Base-by-base conservation (phyloP, 2,797 vertebrate species). In the Rachycentron canadum region DNA sequence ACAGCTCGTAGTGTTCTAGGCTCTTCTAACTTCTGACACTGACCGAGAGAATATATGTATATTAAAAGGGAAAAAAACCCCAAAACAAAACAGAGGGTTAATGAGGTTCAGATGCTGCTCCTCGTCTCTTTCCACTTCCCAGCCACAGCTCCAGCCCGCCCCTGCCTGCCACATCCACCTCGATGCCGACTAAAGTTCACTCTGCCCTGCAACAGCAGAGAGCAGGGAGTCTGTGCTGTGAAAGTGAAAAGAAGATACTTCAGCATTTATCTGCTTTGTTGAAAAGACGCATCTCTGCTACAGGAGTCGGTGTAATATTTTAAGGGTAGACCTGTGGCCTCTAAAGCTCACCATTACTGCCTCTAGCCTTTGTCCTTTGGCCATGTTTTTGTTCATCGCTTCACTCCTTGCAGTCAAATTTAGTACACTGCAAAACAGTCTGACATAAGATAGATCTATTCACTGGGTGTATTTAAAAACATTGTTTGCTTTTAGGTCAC, bases 81-180 rank as follows among this genome's bases (percentile, higher is more conserved):
- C n/a, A 76, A 38, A 21, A 66, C 26, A 49, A 23, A 45, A 2
- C 21, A 12, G 52, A 43, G 63, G 79, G 89, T 88, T 88, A 89
- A 90, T 84, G 69, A 87, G 85, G 85, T 88, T 82, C 77, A 76
- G 82, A 64, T 76, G 55, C 69, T 1, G 17, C 55, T 76, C 36
- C 70, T 84, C 58, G 1, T 84, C 61, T 75, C 55, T 50, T 17
- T 65, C 69, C 76, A 73, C 65, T 63, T 65, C 58, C n/a, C 21
- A 26, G 71, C 61, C 59, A 58, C 28, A 9, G 26, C 72, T 75
- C 43, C 41, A 60, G 2, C 56, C 8, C 45, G 8, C 79, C 65
- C 53, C 71, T 41, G 36, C 71, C 73, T 50, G 52, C 73, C 7
- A 66, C 64, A 61, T 64, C 59, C 34, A 66, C 30, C 67, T 63